Evolutionary conservation across 2,888 invertebrate species (phyloP).

Genomic region (Drosophila kuntzei): DNA sequence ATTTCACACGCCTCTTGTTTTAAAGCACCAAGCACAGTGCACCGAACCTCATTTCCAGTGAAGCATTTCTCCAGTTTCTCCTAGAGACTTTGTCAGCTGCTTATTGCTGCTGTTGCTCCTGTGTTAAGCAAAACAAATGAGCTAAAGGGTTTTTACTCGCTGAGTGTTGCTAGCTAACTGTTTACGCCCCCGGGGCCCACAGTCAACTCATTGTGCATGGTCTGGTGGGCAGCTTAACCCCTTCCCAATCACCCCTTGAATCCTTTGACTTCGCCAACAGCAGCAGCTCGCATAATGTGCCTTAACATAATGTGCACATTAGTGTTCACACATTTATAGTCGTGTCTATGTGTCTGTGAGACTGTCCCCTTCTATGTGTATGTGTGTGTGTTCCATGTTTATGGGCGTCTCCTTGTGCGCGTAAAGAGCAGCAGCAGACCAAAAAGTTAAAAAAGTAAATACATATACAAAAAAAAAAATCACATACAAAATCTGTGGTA

Average conservation of each 20-base stretch:
- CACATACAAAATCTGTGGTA: constrained; percentile 76
- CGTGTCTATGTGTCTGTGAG: constrained; percentile 46
- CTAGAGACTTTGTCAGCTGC: constrained; percentile 29
- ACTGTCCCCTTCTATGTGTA: constrained; percentile 42
- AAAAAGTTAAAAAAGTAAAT: constrained; percentile 24
- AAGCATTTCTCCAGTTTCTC: constrained; percentile 16
- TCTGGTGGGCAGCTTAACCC: constrained; percentile 63
- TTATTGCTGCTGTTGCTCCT: constrained; percentile 39
- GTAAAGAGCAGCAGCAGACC: constrained; percentile 54
- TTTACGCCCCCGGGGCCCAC: constrained; percentile 53
- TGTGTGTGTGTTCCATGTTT: constrained; percentile 67
- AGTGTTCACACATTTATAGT: constrained; percentile 82
- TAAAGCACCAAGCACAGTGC: constrained; percentile 45
- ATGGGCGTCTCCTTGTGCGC: constrained; percentile 70
- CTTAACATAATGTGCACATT: constrained; percentile 82
- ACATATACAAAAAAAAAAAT: constrained; percentile 52
- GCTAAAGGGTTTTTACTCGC: constrained; percentile 77
- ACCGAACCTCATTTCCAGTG: constrained; percentile 11
- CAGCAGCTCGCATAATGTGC: constrained; percentile 74
- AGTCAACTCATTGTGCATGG: constrained; percentile 76
- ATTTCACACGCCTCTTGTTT: constrained; percentile 77
- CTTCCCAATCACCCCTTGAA: constrained; percentile 2
- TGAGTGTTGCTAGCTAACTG: constrained; percentile 55
- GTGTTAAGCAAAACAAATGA: constrained; percentile 80
- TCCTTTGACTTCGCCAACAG: constrained; percentile 41